phyloP scores from a whole-genome alignment of 2,888 invertebrate species.

The Morinoia aosen region DNA sequence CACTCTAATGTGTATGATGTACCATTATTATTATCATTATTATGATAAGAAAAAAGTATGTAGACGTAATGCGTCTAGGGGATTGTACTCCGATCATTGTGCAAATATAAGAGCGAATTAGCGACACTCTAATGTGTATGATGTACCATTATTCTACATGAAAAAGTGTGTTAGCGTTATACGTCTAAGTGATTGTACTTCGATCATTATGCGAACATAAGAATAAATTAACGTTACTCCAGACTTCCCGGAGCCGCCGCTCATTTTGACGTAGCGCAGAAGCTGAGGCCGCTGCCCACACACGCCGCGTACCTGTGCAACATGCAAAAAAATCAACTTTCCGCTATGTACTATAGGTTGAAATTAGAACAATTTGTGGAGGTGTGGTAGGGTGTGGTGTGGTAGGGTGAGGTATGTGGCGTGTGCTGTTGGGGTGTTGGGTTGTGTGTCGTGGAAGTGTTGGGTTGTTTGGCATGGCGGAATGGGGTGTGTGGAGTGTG shows the following conservation, averaged over 20 bases:
- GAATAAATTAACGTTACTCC: not conserved
- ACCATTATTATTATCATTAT: no score
- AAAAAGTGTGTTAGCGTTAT: no score
- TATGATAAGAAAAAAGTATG: no score
- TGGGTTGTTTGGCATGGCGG: not conserved
- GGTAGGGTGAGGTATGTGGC: not conserved
- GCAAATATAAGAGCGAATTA: no score
- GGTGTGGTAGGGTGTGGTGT: not conserved
- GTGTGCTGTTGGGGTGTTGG: not conserved
- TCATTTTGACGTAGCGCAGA: conserved; percentile 57
- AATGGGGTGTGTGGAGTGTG: not conserved
- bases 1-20: no score
- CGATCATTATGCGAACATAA: no score
- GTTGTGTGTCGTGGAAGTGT: not conserved
- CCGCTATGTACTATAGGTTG: not conserved
- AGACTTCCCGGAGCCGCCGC: not conserved
- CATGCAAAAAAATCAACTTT: conserved; percentile 68
- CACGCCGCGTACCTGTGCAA: conserved; percentile 77
- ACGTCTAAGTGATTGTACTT: no score
- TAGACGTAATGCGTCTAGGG: no score
- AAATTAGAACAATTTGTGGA: not conserved
- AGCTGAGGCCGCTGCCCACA: conserved; percentile 75
- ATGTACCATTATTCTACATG: no score
- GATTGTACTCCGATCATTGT: no score
- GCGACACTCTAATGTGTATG: no score